A percentile compares a stretch with the other conserved stretches of the same genome.
phyloP scores from a whole-genome alignment of 2,797 vertebrate species.

The Buphagus erythrorhynchus region DNA sequence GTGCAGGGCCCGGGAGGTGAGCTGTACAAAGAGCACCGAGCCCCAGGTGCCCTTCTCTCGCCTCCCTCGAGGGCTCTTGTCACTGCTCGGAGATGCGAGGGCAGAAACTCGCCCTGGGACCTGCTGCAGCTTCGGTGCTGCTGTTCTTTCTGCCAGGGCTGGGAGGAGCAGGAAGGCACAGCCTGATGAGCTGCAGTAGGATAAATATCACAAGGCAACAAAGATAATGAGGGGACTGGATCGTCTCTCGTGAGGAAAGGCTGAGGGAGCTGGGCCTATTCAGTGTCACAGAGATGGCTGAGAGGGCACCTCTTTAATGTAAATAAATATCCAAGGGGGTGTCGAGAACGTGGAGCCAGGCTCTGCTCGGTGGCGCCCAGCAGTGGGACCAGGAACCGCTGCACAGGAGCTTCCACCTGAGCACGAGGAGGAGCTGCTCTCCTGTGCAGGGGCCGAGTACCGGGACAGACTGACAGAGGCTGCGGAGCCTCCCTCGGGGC shows the following conservation, averaged over 20 bases:
- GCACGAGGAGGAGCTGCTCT: accelerated
- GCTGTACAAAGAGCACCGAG: accelerated
- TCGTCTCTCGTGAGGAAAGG: too few relatives aligned
- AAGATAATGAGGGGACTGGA: not conserved
- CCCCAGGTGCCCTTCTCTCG: accelerated
- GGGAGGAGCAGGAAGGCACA: accelerated
- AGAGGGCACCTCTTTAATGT: not conserved
- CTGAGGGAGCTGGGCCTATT: not conserved
- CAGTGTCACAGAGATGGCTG: not conserved
- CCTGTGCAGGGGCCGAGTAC: accelerated
- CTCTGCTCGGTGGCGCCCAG: not conserved
- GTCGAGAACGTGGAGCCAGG: not conserved
- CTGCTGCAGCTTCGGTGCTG: accelerated
- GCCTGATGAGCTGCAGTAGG: accelerated
- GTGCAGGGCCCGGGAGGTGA: too few relatives aligned
- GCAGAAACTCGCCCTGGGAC: too few relatives aligned
- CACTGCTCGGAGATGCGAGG: accelerated
- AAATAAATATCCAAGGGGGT: not conserved
- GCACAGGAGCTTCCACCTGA: not conserved
- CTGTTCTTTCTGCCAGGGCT: too few relatives aligned
- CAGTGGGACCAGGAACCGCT: too few relatives aligned
- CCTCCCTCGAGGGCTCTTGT: not conserved
- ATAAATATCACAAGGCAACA: not conserved
- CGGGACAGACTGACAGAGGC: too few relatives aligned
- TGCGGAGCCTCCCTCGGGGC: too few relatives aligned